Conservation (phyloP, 2,797 vertebrate species). For the Huso huso region DNA sequence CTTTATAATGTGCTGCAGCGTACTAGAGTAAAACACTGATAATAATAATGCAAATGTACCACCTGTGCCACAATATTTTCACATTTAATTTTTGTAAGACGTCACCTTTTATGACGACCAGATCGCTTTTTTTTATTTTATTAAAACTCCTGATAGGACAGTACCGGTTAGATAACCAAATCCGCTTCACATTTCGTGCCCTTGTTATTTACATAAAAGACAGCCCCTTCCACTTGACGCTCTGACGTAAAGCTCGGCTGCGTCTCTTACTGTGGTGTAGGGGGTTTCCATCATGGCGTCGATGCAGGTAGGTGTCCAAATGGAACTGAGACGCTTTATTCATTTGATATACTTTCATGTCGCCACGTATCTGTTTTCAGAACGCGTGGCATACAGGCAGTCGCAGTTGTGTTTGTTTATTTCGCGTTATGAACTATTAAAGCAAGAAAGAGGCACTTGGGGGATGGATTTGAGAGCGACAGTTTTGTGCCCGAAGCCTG, state of each 20-base stretch:
- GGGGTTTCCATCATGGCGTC: constrained; percentile 94
- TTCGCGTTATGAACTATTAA: not conserved
- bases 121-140: too few relatives aligned
- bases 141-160: too few relatives aligned
- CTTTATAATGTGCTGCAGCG: too few relatives aligned
- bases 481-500: not conserved
- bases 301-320: constrained; percentile 85
- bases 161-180: too few relatives aligned
- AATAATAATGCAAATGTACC: too few relatives aligned
- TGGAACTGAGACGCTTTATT: constrained; percentile 37
- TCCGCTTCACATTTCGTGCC: too few relatives aligned
- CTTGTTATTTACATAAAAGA: constrained; percentile 40
- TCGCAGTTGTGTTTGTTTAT: not conserved
- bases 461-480: not conserved
- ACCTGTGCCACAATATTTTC: too few relatives aligned
- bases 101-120: too few relatives aligned
- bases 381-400: not conserved
- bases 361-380: not conserved
- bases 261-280: constrained; percentile 44
- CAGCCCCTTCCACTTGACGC: constrained; percentile 46
- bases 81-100: too few relatives aligned
- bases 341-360: constrained; percentile 14
- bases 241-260: constrained; percentile 43
- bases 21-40: too few relatives aligned
- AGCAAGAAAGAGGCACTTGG: not conserved